phyloP scores from a whole-genome alignment of 2,797 vertebrate species.

The Acipenser oxyrinchus region DNA sequence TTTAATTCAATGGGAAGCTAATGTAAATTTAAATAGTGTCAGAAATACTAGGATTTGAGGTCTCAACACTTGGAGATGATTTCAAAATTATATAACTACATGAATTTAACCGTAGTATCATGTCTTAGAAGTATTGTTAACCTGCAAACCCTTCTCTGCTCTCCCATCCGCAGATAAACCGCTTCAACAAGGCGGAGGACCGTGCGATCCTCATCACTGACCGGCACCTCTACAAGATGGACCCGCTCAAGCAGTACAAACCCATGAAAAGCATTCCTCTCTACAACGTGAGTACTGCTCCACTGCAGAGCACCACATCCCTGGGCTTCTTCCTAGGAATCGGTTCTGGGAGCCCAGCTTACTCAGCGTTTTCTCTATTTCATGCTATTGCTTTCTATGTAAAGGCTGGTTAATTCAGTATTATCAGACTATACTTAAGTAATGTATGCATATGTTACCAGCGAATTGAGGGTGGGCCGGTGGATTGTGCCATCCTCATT shows the following conservation, averaged over 20 bases:
- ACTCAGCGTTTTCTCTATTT: no score
- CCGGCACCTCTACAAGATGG: conserved; percentile 96
- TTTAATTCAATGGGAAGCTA: neutral
- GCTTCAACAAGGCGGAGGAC: conserved; percentile 87
- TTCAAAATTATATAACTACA: no score
- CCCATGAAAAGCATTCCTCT: conserved; percentile 95
- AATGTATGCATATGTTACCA: no score
- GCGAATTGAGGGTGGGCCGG: no score
- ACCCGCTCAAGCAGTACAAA: conserved; percentile 87
- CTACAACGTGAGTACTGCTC: conserved; percentile 73
- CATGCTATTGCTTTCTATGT: no score
- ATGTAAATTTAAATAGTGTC: neutral
- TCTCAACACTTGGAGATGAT: neutral
- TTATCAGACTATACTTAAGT: no score
- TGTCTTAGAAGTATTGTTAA: neutral
- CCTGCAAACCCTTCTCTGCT: neutral
- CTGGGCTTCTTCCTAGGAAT: no score
- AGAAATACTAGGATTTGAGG: neutral
- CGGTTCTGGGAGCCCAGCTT: no score
- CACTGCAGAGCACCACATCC: no score
- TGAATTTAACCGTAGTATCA: no score
- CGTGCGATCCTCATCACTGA: conserved; percentile 89
- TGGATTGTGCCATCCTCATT: no score
- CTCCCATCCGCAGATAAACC: conserved; percentile 71
- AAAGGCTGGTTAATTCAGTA: no score